Evolutionary conservation across 1,140 invertebrate genomes (phyloP), one percentile per base, ranked within the genome.

Genomic region (Brachionus plicatilis): DNA sequence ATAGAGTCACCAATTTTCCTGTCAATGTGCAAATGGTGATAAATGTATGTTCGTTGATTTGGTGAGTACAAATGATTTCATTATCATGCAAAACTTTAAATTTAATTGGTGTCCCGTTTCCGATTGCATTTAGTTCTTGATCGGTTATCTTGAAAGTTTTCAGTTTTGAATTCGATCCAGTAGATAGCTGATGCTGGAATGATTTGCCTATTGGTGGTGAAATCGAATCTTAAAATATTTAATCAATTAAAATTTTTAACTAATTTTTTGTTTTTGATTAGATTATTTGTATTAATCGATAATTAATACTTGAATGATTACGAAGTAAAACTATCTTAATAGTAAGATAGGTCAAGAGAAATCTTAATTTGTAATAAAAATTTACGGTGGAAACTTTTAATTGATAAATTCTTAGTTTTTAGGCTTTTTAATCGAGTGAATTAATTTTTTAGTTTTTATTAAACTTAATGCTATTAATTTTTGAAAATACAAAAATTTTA

Each of bases 121-220:
- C 79, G 12, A 82, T 82, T 14, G 79, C 53, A 65, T 20, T 82
- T 4, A 82, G 53, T 6, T 82, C 79, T 82, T 82, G 79, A 45
- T 82, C 79, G 9, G 53, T 82, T 82, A 82, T 82, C 33, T 82
- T 82, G 14, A 82, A 82, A 27, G 79, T 82, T 68, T 43, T 82
- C 2, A 82, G 65, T 65, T 33, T 50, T 24, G 65, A 47, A 65
- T 33, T 29, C 6, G 78, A 60, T 3, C 45, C 24, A 5, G n/a
- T 65, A 27, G 27, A 20, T 80, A 50, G 27, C 24, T 65, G 43
- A 20, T 60, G 20, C 41, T 47, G 43, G 37, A 72, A 72, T 43
- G 68, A 43, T 72, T 82, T 82, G 0, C 7, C 9, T 8, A 24
- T n/a, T 41, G 27, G 12, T 2, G 79, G 79, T 17, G 79, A 82